Base-by-base conservation (phyloP, 2,888 invertebrate species). In the Agonopterix heracliana region DNA sequence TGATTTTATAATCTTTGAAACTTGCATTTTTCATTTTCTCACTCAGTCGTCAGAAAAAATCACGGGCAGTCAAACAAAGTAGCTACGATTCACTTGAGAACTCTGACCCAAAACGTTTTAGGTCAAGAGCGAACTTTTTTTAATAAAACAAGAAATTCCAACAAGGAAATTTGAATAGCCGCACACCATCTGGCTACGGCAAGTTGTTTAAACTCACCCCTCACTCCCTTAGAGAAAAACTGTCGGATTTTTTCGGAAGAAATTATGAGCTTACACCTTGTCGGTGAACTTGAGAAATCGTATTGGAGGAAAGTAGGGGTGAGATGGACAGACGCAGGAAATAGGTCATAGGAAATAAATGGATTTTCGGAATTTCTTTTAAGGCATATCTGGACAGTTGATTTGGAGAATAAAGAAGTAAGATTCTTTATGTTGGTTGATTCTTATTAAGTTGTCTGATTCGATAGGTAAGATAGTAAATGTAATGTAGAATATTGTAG, bases 151-250 rank as follows among this genome's bases (percentile, higher is more conserved):
- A 51, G 54, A 55, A 61, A 61, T 61, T 56, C 57, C 52, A 45
- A 54, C 56, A 54, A 52, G 55, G 53, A 59, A 62, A 62, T 62
- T 62, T 60, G 60, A 62, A 62, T 62, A 57, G 59, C 54, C 53
- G 41, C 54, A 52, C 59, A 52, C 57, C 62, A 60, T 56, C 59
- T 60, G 59, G 57, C 48, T 49, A 45, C 48, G 48, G 53, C 46
- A 52, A 56, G 47, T 57, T 61, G 56, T 50, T 60, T 55, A 56
- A 60, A 57, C 54, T 57, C 53, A 26, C 26, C 51, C 52, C 51
- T 47, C 49, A 12, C 45, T 17, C 49, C 43, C 13, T 9, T 13
- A 13, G 41, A 44, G 34, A 34, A 40, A 48, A 51, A 43, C 40
- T 51, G 54, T 49, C 48, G 50, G 48, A 50, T 53, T 57, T 60